These are phyloP conservation scores for Sepiola atlantica DNA, from an alignment of 2,888 invertebrate species.

Conservation along the genomic window DNA sequence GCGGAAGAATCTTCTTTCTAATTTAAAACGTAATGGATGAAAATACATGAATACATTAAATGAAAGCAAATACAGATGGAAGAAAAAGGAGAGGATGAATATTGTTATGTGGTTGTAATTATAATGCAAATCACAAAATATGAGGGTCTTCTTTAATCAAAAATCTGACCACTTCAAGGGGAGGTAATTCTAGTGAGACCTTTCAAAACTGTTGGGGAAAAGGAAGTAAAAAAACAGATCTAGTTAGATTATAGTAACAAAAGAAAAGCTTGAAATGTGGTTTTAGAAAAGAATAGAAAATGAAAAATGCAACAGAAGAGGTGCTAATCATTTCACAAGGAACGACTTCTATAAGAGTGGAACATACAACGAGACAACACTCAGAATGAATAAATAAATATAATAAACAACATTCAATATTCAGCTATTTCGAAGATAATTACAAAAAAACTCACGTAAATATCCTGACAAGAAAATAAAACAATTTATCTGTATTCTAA, in stretches of 20 bases:
- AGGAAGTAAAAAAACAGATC: background rate
- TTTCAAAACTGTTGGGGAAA: background rate
- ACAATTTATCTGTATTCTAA: too few species aligned
- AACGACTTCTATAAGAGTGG: background rate
- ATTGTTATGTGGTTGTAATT: background rate
- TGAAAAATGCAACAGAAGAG: background rate
- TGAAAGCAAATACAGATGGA: background rate
- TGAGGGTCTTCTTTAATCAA: slow-evolving; percentile 5
- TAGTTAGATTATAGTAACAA: background rate
- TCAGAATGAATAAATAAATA: background rate
- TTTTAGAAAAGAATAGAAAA: background rate
- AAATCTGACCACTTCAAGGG: background rate
- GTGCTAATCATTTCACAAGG: background rate
- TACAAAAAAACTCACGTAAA: too few species aligned
- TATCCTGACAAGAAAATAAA: too few species aligned
- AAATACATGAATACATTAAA: background rate
- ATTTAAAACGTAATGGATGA: too few species aligned
- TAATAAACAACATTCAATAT: background rate
- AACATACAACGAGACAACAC: background rate
- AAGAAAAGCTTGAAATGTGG: background rate
- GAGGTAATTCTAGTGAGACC: background rate
- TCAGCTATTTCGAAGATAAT: background rate
- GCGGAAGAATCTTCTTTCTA: too few species aligned
- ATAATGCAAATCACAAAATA: background rate
- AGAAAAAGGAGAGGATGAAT: background rate